Evolutionary conservation across 2,797 vertebrate genomes (phyloP), one percentile per base, ranked within the genome.

Genomic region (Coregonus ussuriensis): DNA sequence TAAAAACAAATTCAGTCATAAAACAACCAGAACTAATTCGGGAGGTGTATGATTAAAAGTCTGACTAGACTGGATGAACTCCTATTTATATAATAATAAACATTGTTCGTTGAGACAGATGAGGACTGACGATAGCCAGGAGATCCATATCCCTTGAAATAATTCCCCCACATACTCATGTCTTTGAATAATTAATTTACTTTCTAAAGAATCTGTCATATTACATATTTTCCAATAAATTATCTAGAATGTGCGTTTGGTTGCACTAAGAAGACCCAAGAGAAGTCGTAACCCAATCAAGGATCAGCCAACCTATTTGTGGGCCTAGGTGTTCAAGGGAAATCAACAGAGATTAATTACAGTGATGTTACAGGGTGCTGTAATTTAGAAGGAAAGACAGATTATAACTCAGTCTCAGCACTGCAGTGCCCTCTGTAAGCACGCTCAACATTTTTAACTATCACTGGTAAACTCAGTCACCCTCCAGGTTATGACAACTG

Each of bases 361-460:
- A 65, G 21, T 52, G 9, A 74, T 56, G 72, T 69, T 14, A 78
- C 14, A 37, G 73, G 35, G 59, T 63, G 59, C 21, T 63, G 59
- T 59, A 59, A 59, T 59, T 59, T 59, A 2, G 59, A 63, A 63
- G 21, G 59, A 63, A 63, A 25, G 59, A 67, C 29, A 7, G 13
- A 66, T 67, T 14, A 67, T 67, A 31, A 67, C 65, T 35, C 65
- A 11, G 41, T 47, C 41, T 47, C 41, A 47, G 41, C 41, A 63
- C 59, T 25, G 59, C 21, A 33, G 7, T 15, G 65, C 35, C 65
- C 31, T 67, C 59, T 18, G 59, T 63, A 87, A 87, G 82, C 77
- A 53, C 31, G 66, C 16, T 18, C 16, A 56, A 18, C 5, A 33
- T 29, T 69, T 37, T 16, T 18, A 69, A 37, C 33, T 41, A 70